Percentiles rank a stretch among this genome's conserved stretches.
phyloP scores from a whole-genome alignment of 2,888 invertebrate species.

The Helicoverpa assulta region DNA sequence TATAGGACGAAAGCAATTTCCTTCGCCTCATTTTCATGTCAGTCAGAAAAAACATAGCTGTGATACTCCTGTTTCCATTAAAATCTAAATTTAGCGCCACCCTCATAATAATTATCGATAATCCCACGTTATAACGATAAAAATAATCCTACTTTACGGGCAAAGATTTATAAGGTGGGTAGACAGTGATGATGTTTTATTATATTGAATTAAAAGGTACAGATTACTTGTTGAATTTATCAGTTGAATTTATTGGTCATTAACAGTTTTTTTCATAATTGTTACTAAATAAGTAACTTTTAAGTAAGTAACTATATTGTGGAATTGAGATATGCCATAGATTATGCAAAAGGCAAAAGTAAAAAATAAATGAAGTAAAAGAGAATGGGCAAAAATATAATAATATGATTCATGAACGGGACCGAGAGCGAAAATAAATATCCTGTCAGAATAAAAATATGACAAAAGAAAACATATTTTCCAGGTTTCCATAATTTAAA shows the following conservation, averaged over 20 bases:
- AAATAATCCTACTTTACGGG: conserved; percentile 45
- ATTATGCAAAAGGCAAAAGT: too few species aligned
- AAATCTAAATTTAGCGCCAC: conserved; percentile 17
- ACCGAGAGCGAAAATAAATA: too few species aligned
- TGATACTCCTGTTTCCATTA: conserved; percentile 5
- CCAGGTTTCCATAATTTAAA: too few species aligned
- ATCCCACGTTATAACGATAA: conserved; percentile 55
- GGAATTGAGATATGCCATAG: too few species aligned
- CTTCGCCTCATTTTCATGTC: background rate
- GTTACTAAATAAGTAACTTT: too few species aligned
- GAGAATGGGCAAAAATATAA: too few species aligned
- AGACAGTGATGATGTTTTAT: conserved; percentile 74
- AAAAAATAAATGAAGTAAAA: too few species aligned
- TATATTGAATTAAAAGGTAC: conserved; percentile 77
- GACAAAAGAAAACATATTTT: too few species aligned
- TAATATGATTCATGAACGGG: too few species aligned
- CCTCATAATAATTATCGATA: conserved; percentile 51
- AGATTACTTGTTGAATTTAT: conserved; percentile 35
- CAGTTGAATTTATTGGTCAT: conserved; percentile 2
- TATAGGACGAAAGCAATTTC: conserved; percentile 3
- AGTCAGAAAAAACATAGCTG: conserved; percentile 6
- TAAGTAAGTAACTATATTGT: too few species aligned
- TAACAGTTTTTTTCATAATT: background rate
- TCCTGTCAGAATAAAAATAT: too few species aligned
- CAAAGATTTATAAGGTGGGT: conserved; percentile 77